Evolutionary conservation across 2,113 vertebrate genomes (phyloP).

Genomic region (Amazona guildingii): DNA sequence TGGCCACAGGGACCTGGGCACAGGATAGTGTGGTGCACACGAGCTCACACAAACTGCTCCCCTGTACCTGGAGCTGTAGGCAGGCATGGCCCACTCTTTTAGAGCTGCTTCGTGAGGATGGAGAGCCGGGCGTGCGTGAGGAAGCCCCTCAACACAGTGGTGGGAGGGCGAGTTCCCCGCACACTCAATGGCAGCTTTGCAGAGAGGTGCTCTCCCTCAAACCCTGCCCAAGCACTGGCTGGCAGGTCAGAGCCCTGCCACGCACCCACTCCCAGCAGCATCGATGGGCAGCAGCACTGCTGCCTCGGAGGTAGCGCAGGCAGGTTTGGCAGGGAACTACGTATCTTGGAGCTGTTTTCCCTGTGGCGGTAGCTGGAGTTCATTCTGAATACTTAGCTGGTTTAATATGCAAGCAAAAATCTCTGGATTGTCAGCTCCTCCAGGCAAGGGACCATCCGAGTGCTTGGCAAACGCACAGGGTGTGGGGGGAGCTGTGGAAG

Average conservation of each 20-base stretch:
- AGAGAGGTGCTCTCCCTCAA: rapidly evolving
- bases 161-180: rapidly evolving
- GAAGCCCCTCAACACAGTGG: neutral
- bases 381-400: slow-evolving; percentile 28
- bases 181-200: neutral
- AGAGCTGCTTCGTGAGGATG: rapidly evolving
- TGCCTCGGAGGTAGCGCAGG: neutral
- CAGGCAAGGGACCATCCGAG: neutral
- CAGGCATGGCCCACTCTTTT: neutral
- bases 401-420: slow-evolving; percentile 50
- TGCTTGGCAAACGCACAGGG: neutral
- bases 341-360: slow-evolving; percentile 16
- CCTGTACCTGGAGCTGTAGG: neutral
- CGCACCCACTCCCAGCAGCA: rapidly evolving
- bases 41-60: neutral
- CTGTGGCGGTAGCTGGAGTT: neutral
- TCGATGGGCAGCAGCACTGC: neutral
- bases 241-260: neutral
- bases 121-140: rapidly evolving
- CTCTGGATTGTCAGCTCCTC: neutral
- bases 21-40: neutral
- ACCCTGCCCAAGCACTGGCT: rapidly evolving
- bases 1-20: rapidly evolving
- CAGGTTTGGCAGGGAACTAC: slow-evolving; percentile 17
- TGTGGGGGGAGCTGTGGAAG: neutral